Percentiles rank a stretch among this genome's conserved stretches.
Conservation (phyloP, 2,797 vertebrate species). For the Melanitta fusca region DNA sequence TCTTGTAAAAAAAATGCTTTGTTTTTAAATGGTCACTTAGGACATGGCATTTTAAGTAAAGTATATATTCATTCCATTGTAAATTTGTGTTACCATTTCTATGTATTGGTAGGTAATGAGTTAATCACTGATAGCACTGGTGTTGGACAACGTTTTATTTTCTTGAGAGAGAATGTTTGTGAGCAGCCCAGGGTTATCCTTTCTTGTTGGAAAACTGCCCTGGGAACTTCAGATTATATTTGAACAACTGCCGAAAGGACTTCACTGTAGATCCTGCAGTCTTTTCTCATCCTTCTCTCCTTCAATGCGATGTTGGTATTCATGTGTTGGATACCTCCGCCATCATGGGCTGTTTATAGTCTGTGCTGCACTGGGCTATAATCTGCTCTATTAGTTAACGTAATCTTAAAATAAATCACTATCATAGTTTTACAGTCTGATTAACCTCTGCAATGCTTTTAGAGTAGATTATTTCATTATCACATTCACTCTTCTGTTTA, state of each 20-base stretch:
- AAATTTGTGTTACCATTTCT: background rate
- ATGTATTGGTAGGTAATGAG: background rate
- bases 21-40: background rate
- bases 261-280: conserved; percentile 9
- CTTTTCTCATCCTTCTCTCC: conserved; percentile 15
- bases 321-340: background rate
- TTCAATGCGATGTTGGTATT: background rate
- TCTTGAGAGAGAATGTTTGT: conserved; percentile 25
- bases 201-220: conserved; percentile 52
- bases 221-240: conserved; percentile 51
- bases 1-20: background rate
- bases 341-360: conserved; percentile 14
- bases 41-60: background rate
- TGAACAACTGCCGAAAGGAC: conserved; percentile 37
- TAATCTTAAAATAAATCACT: conserved; percentile 29
- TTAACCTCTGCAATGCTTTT: conserved; percentile 33
- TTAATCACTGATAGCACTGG: conserved; percentile 2
- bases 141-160: conserved; percentile 16
- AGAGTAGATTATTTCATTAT: conserved; percentile 23
- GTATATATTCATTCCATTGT: background rate
- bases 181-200: conserved; percentile 32
- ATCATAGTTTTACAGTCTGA: conserved; percentile 13
- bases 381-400: conserved; percentile 14
- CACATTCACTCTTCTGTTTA: background rate
- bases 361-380: background rate